Evolutionary conservation across 2,113 vertebrate genomes (phyloP), one percentile per base, ranked within the genome.

Genomic region (Reinhardtius hippoglossoides): DNA sequence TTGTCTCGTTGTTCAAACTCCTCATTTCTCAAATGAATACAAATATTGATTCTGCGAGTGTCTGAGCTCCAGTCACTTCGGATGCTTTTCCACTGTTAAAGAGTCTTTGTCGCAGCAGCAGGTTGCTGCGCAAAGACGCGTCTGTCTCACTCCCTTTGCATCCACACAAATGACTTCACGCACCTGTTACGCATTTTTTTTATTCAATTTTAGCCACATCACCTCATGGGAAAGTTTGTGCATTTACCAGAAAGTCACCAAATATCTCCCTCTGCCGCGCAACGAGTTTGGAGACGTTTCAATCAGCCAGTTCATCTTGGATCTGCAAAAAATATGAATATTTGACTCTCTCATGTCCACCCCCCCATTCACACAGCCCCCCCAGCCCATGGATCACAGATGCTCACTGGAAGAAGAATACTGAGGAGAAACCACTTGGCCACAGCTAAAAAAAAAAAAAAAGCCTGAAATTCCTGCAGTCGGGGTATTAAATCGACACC

Each of bases 31-130:
- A 95, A 94, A 95, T 95, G 95, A 97, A 96, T 96, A 94, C 95
- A 96, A 97, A 98, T 96, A 96, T 96, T 96, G 94, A 95, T 95
- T 96, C 95, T 95, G 95, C 86, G 93, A 93, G 93, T 95, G 91
- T 94, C 93, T 94, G 92, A 85, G 92, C 94, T 93, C 85, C 94
- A 94, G 95, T 96, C 95, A 96, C 94, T 94, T 94, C 91, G 94
- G 94, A 93, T 94, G 94, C 94, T 94, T 96, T 95, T 94, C 94
- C 94, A 90, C 92, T 92, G 91, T 95, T 95, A 93, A 95, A 95
- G n/a, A 15, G 95, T 96, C 96, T 95, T 95, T 95, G 95, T 94
- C 90, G 91, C 90, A 95, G 95, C 96, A 96, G 97, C 96, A 97
- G 97, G 96, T 98, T 95, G 95, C 92, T 94, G 93, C 95, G 91